A percentile compares a stretch with the other conserved stretches of the same genome.
Evolutionary conservation across 2,888 invertebrate genomes (phyloP).

Genomic region (Amphipyra tragopoginis): DNA sequence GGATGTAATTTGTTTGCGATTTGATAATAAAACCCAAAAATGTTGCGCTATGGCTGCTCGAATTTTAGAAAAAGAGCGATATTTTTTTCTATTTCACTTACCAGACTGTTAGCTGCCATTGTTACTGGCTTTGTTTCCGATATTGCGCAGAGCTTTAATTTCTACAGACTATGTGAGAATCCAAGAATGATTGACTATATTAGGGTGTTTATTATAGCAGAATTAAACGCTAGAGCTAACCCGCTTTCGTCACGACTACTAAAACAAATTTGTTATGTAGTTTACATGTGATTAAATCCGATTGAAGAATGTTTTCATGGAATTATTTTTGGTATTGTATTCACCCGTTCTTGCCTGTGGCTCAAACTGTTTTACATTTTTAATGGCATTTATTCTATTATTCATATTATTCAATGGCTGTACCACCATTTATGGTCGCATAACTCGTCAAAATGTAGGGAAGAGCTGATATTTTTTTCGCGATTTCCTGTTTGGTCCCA

Average conservation of each 20-base stretch:
- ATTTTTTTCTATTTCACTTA: neutral
- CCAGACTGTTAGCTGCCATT: conserved; percentile 4
- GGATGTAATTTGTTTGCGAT: no score
- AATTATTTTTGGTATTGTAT: conserved; percentile 2
- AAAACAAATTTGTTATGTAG: conserved; percentile 10
- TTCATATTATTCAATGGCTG: no score
- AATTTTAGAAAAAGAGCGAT: no score
- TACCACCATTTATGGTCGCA: no score
- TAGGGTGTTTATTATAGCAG: neutral
- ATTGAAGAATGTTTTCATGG: neutral
- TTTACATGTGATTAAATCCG: conserved; percentile 1
- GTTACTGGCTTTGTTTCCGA: neutral
- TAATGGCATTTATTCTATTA: no score
- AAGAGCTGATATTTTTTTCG: no score
- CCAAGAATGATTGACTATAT: conserved; percentile 3
- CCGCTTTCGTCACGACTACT: conserved; percentile 8
- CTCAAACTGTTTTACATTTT: neutral
- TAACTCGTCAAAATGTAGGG: no score
- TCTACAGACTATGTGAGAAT: neutral
- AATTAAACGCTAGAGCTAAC: conserved; percentile 11
- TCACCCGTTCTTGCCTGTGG: neutral
- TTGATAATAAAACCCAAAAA: no score
- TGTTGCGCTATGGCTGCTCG: no score
- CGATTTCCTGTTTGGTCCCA: no score
- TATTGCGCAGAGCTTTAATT: no score